Percentiles rank a stretch among this genome's conserved stretches.
Conservation (phyloP, 1,140 invertebrate species). For the Coptotermes formosanus region DNA sequence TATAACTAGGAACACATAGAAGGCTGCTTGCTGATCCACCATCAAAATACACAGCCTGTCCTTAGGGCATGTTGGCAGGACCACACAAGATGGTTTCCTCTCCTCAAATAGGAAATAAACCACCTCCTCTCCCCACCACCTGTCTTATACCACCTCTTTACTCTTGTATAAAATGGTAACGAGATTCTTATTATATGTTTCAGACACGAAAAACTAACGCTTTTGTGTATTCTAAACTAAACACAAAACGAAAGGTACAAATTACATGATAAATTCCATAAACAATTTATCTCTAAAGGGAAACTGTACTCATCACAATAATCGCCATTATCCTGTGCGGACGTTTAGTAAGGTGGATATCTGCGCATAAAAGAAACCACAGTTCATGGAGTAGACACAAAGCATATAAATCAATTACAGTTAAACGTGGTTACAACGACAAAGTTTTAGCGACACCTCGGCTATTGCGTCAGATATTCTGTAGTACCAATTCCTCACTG, state of each 20-base stretch:
- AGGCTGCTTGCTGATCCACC: not conserved
- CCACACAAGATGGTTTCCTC: not conserved
- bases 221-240: not conserved
- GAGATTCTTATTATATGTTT: not conserved
- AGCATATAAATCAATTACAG: no score
- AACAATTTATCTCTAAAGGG: no score
- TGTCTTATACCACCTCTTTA: not conserved
- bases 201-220: not conserved
- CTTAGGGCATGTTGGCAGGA: not conserved
- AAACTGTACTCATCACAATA: no score
- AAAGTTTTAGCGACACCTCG: no score
- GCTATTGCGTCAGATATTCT: no score
- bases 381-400: no score
- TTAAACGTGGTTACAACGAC: no score
- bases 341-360: no score
- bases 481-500: no score
- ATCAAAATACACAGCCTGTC: not conserved
- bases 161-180: not conserved
- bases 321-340: no score
- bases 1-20: not conserved
- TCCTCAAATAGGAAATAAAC: slow-evolving; percentile 19
- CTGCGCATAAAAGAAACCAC: no score
- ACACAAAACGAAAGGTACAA: not conserved
- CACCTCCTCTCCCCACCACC: not conserved
- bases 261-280: not conserved